Evolutionary conservation across 2,888 invertebrate species (phyloP).

Genomic region (Phymatocera aterrima): DNA sequence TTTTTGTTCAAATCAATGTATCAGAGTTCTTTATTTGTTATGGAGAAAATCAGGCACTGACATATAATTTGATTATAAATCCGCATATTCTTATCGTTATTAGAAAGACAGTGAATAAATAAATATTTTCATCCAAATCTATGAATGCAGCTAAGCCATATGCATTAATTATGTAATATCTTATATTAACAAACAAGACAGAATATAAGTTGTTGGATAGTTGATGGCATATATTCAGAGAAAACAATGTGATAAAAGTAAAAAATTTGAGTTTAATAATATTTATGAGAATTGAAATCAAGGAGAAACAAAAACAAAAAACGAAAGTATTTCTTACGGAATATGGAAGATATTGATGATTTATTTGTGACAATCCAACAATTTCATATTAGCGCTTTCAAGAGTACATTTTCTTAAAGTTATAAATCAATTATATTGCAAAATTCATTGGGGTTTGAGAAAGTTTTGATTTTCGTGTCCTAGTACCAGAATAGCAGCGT

Average conservation of each 20-base stretch:
- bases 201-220: conserved; percentile 33
- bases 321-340: neutral
- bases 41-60: conserved; percentile 31
- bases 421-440: neutral
- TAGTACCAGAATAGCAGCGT: neutral
- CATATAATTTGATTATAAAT: conserved; percentile 37
- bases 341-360: conserved; percentile 5
- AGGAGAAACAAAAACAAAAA: neutral
- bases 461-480: neutral
- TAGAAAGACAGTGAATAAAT: conserved; percentile 50
- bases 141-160: conserved; percentile 64
- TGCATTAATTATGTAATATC: conserved; percentile 51
- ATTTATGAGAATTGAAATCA: too few relatives aligned
- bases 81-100: conserved; percentile 17
- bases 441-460: neutral
- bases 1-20: neutral
- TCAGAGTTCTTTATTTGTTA: neutral
- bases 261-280: neutral
- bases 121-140: conserved; percentile 53
- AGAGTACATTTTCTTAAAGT: too few relatives aligned
- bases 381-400: too few relatives aligned
- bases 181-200: conserved; percentile 58
- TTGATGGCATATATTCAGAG: neutral
- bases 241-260: neutral
- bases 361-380: too few relatives aligned